phyloP scores from a whole-genome alignment of 2,797 vertebrate species.

The Semaprochilodus insignis region DNA sequence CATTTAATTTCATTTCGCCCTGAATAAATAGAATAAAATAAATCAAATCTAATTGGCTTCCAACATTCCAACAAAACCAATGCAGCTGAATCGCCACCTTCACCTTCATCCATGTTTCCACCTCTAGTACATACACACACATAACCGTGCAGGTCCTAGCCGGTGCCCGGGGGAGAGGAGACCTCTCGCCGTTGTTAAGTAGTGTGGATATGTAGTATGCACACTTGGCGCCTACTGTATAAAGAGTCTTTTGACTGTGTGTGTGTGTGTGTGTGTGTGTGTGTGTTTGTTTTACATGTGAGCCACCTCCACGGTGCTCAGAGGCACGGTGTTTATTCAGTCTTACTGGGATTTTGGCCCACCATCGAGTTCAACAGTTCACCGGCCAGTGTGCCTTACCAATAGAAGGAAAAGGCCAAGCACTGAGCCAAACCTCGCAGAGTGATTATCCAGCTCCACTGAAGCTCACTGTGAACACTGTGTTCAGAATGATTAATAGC shows the following conservation, averaged over 20 bases:
- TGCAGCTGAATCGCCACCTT: neutral
- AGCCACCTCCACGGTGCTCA: constrained; percentile 40
- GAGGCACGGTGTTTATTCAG: constrained; percentile 41
- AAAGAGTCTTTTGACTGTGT: constrained; percentile 49
- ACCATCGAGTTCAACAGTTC: constrained; percentile 42
- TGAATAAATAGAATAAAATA: too few relatives aligned
- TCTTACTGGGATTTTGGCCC: constrained; percentile 29
- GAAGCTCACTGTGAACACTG: neutral
- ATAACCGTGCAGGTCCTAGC: neutral
- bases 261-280: constrained; percentile 29
- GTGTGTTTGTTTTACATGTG: constrained; percentile 44
- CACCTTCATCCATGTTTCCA: neutral
- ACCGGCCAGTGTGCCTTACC: neutral
- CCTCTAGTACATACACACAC: neutral
- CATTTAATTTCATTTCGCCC: too few relatives aligned
- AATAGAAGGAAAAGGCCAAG: constrained; percentile 3
- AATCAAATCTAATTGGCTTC: too few relatives aligned
- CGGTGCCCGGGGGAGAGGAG: constrained; percentile 11
- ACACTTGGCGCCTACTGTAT: constrained; percentile 16
- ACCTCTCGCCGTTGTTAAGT: constrained; percentile 27
- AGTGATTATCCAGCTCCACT: neutral
- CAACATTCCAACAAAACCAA: neutral
- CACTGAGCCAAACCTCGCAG: neutral
- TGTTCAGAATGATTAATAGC: neutral
- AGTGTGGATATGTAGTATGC: constrained; percentile 34